phyloP scores from a whole-genome alignment of 2,888 invertebrate species.

The Sinotaia quadrata region DNA sequence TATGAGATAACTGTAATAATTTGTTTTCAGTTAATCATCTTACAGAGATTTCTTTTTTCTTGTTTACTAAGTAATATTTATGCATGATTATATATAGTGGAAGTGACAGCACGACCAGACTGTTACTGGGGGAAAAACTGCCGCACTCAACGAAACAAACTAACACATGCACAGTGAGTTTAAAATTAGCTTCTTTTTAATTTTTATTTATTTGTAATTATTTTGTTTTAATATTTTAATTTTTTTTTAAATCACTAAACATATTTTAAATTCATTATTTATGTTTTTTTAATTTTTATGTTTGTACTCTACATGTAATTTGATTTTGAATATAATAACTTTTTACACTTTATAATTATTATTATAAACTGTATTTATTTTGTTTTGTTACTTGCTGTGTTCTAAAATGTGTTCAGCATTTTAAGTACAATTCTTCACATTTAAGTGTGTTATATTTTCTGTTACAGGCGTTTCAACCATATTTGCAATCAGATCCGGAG shows the following conservation, averaged over 20 bases:
- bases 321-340: neutral
- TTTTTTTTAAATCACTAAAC: neutral
- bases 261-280: neutral
- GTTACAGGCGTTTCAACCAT: constrained; percentile 65
- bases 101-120: constrained; percentile 58
- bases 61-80: too few relatives aligned
- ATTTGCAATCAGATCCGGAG: constrained; percentile 64
- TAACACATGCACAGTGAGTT: constrained; percentile 66
- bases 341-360: neutral
- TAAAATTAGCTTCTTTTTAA: too few relatives aligned
- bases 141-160: constrained; percentile 67
- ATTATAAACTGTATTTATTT: neutral
- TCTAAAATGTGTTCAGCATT: too few relatives aligned
- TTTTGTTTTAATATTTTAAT: neutral
- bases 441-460: constrained; percentile 15
- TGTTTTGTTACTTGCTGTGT: too few relatives aligned
- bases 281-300: too few relatives aligned
- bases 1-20: too few relatives aligned
- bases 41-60: too few relatives aligned
- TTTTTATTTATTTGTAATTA: neutral
- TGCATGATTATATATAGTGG: too few relatives aligned
- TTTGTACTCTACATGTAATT: too few relatives aligned
- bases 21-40: too few relatives aligned
- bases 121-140: constrained; percentile 72
- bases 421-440: too few relatives aligned